Evolutionary conservation across 2,113 vertebrate species (phyloP), one percentile per base, ranked within the genome.

Genomic region (Myxocyprinus asiaticus): DNA sequence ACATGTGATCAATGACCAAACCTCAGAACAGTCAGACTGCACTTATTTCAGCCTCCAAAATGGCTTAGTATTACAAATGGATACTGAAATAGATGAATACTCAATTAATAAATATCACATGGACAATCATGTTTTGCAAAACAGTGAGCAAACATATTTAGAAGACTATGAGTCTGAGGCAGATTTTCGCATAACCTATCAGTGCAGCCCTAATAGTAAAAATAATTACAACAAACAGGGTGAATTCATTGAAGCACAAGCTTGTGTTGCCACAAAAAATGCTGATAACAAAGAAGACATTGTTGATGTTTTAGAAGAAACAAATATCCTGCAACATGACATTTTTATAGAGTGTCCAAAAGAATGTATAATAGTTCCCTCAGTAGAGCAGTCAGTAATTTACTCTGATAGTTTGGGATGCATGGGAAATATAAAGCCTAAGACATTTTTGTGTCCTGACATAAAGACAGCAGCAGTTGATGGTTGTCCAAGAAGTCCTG

Each of bases 341-440:
- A 43, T 9, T n/a, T 43, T 48, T 7, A 12, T 12, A 44, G 45
- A 9, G 7, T 55, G 6, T 66, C 53, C 42, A 3, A 80, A 79
- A 22, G 78, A 79, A 74, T 81, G 55, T 7, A 69, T 42, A 6
- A 56, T 61, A 51, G 50, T 61, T 61, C 51, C 83, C 11, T 79
- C 84, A 9, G 55, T 56, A 6, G 64, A 80, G 45, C 63, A 78
- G 62, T 81, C 82, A 58, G 76, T 81, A 33, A 81, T 86, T 80
- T 81, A 64, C 64, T 81, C 81, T 22, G 73, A 83, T 9, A 67
- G 14, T 55, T 78, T 51, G 1, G 77, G 47, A 44, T 48, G 58
- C 33, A 47, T 43, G 7, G 67, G 71, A 63, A 80, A 53, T 10
- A 61, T 14, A 10, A 22, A 55, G 22, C 44, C 61, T 17, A 63